Base-by-base conservation (phyloP, 2,797 vertebrate genomes). In the Nannoperca obscura region DNA sequence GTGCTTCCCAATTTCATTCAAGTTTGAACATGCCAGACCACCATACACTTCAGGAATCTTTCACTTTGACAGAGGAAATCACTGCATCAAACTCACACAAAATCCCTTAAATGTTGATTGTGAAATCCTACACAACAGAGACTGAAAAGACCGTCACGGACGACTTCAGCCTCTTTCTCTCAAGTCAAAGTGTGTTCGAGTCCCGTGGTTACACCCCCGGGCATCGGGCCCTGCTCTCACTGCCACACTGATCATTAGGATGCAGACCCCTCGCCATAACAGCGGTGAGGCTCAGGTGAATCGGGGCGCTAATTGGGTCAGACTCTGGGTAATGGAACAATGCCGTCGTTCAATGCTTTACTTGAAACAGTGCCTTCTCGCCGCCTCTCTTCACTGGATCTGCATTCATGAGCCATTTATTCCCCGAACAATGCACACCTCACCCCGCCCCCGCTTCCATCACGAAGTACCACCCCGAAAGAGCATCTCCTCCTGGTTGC, bases 401-500 rank as follows among this genome's bases (percentile, higher is more conserved):
- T 52, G 60, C 74, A 66, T 84, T 68, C 62, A 81, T 32, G 20
- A 84, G 30, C 52, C 40, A 46, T 83, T 85, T 83, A 83, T 75
- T 80, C 69, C 64, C 68, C n/a, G 76, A 90, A 90, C 89, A 88
- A 86, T 72, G 73, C 62, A 62, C 87, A 88, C 76, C 87, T 87
- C 88, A 76, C 68, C 73, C 81, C 63, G 27, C 85, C 88, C 83
- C 88, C 79, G n/a, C 63, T 79, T 68, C 74, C 52, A 67, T 79
- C 85, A 67, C 68, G 75, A 74, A 88, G 88, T 83, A 90, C 84
- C 87, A 85, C 83, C 88, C 83, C 14, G 32, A 88, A 88, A 91
- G 88, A 86, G 88, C 89, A 84, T 90, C 83, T 85, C 82, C 55
- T 86, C 66, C 77, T 60, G 83, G 94, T 95, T 94, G 92, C 94